phyloP scores from a whole-genome alignment of 2,113 vertebrate species.

The Bufo bufo region DNA sequence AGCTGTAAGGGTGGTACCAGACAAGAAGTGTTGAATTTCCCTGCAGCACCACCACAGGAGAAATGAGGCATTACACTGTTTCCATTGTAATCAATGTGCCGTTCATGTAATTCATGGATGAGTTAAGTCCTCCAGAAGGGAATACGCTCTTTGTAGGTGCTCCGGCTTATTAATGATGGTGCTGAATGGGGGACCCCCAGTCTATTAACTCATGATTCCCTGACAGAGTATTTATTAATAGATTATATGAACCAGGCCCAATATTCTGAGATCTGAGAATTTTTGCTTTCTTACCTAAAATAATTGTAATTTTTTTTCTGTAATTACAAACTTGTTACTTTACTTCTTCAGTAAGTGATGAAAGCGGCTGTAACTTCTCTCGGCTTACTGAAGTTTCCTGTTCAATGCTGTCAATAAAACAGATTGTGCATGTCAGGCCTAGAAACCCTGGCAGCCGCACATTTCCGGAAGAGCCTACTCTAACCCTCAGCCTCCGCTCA shows the following conservation, averaged over 20 bases:
- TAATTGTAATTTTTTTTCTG: neutral
- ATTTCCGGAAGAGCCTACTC: constrained; percentile 81
- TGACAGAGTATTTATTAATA: neutral
- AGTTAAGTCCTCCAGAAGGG: neutral
- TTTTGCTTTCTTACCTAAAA: neutral
- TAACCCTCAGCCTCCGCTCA: constrained; percentile 72
- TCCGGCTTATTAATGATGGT: neutral
- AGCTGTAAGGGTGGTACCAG: neutral
- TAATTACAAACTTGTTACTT: neutral
- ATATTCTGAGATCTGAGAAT: neutral
- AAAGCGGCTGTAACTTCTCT: constrained; percentile 56
- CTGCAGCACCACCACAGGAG: neutral
- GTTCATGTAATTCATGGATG: neutral
- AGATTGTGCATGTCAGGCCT: constrained; percentile 64
- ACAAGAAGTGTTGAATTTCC: neutral
- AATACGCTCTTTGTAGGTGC: neutral
- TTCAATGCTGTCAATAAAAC: constrained; percentile 69
- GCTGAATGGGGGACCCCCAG: neutral
- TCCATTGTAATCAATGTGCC: neutral
- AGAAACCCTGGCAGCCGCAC: constrained; percentile 78
- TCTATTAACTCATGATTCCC: too few species aligned
- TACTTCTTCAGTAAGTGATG: constrained; percentile 31
- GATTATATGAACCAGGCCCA: neutral
- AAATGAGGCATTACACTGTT: neutral
- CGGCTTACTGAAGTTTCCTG: constrained; percentile 71